Base-by-base conservation (phyloP, 1,140 invertebrate species). In the Hypsibius dujardini region DNA sequence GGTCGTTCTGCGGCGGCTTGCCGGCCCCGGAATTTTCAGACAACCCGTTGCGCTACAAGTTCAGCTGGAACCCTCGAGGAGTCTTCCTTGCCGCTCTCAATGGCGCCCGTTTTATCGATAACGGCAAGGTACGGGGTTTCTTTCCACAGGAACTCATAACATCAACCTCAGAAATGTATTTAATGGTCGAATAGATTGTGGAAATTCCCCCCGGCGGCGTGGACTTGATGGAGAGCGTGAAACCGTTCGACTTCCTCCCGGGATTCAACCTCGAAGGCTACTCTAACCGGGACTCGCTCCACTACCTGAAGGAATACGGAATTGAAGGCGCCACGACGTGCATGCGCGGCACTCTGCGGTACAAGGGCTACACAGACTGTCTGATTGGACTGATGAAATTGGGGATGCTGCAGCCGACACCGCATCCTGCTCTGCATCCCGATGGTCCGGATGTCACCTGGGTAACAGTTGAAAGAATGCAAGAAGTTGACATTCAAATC, bases 211-310 rank as follows among this genome's bases (percentile, higher is more conserved):
- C 85, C n/a, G 75, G 76, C 71, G 90, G 90, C 2, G 94, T 93
- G 14, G 86, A 86, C 71, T 80, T 98, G 1, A 87, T 98, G 85
- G 87, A 91, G 0, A 81, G 79, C 0, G 84, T 87, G 0, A 83
- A 86, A 60, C 81, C 85, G 1, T 81, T 97, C 40, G 85, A 93
- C 75, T 98, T 98, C 77, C 80, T 99, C 56, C 95, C 95, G 0
- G 95, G 95, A 1, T 97, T 98, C 77, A 90, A 91, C 46, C 81
- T 99, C 28, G 94, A 99, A 83, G 95, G 92, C 2, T 88, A 93
- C 83, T 92, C 89, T 0, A 99, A 99, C 81, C 83, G 95, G 73
- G 95, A 99, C 77, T 97, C 93, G 67, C 90, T 89, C 0, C 83
- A 86, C 12, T 99, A 99, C 77, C 84, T 85, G 1, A 83, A 89